A percentile compares a stretch with the other conserved stretches of the same genome.
These are phyloP conservation scores for Drosophila lacertosa DNA, from an alignment of 1,140 invertebrate species.

Conservation along the genomic window DNA sequence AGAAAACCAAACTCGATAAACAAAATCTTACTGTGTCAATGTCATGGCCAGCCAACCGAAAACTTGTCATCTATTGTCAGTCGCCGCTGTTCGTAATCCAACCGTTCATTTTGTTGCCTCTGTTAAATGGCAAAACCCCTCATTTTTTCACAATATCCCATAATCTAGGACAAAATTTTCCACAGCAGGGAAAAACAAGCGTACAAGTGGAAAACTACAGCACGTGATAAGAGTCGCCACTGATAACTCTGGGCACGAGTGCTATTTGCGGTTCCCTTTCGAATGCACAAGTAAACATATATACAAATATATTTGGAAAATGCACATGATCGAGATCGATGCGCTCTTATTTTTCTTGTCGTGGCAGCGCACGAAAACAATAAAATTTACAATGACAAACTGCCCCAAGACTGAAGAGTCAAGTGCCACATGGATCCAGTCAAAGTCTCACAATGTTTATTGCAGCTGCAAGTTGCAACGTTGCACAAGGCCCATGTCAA, in stretches of 20 bases:
- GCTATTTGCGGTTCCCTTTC: conserved; percentile 7
- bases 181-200: conserved; percentile 48
- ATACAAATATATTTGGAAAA: conserved; percentile 8
- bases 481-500: conserved; percentile 40
- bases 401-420: conserved; percentile 7
- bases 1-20: conserved; percentile 27
- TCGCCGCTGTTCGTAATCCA: background rate
- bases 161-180: conserved; percentile 60
- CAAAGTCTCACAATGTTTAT: background rate
- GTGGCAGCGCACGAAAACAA: conserved; percentile 59
- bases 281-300: background rate
- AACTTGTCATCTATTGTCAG: conserved; percentile 43
- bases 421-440: background rate
- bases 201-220: conserved; percentile 72
- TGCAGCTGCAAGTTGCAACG: conserved; percentile 50
- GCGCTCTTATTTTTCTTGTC: background rate
- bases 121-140: background rate
- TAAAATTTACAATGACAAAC: conserved; percentile 29
- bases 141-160: background rate
- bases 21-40: conserved; percentile 71
- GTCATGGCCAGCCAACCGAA: conserved; percentile 61
- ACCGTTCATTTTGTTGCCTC: conserved; percentile 23
- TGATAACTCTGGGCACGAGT: conserved; percentile 45
- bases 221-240: conserved; percentile 65
- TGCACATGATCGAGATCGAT: conserved; percentile 17